Base-by-base conservation (phyloP, 2,888 invertebrate species). In the Pseudoips prasinana region DNA sequence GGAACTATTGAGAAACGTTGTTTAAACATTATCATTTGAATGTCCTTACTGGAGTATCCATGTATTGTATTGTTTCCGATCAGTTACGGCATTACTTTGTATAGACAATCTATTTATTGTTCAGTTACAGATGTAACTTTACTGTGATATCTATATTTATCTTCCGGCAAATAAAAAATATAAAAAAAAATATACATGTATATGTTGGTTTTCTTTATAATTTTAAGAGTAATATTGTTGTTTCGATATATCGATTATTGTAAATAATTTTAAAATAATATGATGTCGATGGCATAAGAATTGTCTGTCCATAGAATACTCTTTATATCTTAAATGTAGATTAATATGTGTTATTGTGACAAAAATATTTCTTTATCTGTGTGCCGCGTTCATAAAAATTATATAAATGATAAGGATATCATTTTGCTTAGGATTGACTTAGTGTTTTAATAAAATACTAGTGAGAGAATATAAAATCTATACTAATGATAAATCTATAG, bases 1-100 rank as follows among this genome's bases (percentile, higher is more conserved):
- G 10, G 91, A 91, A 65, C 76, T 91, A 20, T 82, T 90, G 49
- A 82, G 89, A 66, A 89, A 86, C 65, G 71, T 73, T 54, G 65
- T 73, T 51, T 85, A 83, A 80, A 63, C 29, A 14, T 26, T n/a
- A 40, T 5, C 10, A 46, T 41, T 48, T 34, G 39, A 45, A 45
- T 58, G 43, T 39, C 48, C 41, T 40, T 52, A 58, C 56, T 57
- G 52, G 48, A 61, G 37, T 60, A 52, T 42, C 43, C 36, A 42
- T 29, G 42, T 64, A 58, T 56, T 39, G 42, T 64, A 58, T 58
- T 39, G 42, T 72, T 70, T 67, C 53, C 33, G 54, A 52, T 60
- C 58, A 51, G 53, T 73, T 69, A 58, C 31, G 39, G 39, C 59
- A 49, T 54, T 25, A 27, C 28, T 28, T 22, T 24, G 20, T 36